These are phyloP conservation scores for Itoplectis maculator DNA, from an alignment of 2,888 invertebrate species.

Conservation along the genomic window DNA sequence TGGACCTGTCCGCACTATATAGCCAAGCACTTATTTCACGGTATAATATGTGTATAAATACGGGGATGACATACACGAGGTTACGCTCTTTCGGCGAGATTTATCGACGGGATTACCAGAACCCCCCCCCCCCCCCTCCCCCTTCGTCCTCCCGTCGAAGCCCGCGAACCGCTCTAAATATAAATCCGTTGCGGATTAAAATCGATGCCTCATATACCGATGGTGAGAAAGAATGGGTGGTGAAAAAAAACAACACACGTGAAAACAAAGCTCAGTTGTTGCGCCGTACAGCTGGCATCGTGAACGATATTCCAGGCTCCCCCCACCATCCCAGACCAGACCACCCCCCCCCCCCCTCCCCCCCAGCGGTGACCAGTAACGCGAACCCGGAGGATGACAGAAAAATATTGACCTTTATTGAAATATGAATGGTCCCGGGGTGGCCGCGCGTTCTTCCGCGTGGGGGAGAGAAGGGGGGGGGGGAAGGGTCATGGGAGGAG, in stretches of 20 bases:
- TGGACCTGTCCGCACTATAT: background rate
- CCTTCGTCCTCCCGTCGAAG: background rate
- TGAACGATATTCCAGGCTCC: slow-evolving; percentile 23
- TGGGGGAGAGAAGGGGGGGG: background rate
- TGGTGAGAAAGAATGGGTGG: slow-evolving; percentile 24
- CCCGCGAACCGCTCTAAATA: slow-evolving; percentile 39
- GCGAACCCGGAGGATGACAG: slow-evolving; percentile 34
- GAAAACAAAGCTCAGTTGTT: slow-evolving; percentile 44
- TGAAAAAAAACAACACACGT: slow-evolving; percentile 39
- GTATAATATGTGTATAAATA: slow-evolving; percentile 10
- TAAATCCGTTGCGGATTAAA: slow-evolving; percentile 61
- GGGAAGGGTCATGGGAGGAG: background rate
- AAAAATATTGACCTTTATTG: slow-evolving; percentile 60
- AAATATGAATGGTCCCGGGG: slow-evolving; percentile 50
- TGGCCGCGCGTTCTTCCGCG: slow-evolving; percentile 40
- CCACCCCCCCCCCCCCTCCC: no score
- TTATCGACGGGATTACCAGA: slow-evolving; percentile 55
- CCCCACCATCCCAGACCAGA: no score
- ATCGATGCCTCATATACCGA: slow-evolving; percentile 41
- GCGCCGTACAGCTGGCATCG: slow-evolving; percentile 42
- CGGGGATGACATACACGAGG: slow-evolving; percentile 27
- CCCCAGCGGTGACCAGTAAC: no score
- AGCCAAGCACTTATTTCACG: background rate
- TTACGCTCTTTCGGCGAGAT: slow-evolving; percentile 28
- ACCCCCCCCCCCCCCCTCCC: slow-evolving; percentile 1